Percentiles rank a stretch among this genome's conserved stretches.
Evolutionary conservation across 2,888 invertebrate species (phyloP).

Genomic region (Cataglyphis cursor): DNA sequence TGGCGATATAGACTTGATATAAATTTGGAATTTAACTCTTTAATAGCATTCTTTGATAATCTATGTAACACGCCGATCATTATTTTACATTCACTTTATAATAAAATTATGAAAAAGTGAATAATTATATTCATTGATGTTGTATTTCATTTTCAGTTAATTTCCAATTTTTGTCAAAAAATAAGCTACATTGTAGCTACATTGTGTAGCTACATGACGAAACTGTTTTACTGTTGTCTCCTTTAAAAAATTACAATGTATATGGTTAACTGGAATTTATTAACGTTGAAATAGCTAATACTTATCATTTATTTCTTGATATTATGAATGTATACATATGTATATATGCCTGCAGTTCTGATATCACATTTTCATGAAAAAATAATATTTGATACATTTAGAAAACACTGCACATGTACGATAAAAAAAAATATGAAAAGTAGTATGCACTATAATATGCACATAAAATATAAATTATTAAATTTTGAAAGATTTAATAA

Average conservation of each 20-base stretch:
- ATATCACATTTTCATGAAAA: background rate
- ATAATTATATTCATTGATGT: background rate
- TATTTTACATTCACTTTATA: background rate
- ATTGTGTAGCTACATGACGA: too few species aligned
- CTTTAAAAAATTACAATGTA: background rate
- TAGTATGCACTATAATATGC: background rate
- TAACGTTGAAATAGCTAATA: background rate
- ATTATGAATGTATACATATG: background rate
- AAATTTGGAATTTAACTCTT: background rate
- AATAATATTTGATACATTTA: background rate
- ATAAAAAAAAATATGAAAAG: background rate
- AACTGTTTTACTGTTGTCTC: background rate
- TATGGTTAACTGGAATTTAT: background rate
- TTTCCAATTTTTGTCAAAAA: background rate
- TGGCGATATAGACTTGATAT: background rate
- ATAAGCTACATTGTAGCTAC: background rate
- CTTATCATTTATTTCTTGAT: background rate
- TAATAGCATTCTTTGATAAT: background rate
- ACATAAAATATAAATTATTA: too few species aligned
- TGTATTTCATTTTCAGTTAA: background rate
- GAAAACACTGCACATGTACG: background rate
- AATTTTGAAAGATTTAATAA: background rate
- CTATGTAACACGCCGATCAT: background rate
- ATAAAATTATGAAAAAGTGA: background rate
- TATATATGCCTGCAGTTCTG: background rate